These are phyloP conservation scores for Hypomecis atomaria DNA, from an alignment of 2,888 invertebrate species.

Conservation along the genomic window DNA sequence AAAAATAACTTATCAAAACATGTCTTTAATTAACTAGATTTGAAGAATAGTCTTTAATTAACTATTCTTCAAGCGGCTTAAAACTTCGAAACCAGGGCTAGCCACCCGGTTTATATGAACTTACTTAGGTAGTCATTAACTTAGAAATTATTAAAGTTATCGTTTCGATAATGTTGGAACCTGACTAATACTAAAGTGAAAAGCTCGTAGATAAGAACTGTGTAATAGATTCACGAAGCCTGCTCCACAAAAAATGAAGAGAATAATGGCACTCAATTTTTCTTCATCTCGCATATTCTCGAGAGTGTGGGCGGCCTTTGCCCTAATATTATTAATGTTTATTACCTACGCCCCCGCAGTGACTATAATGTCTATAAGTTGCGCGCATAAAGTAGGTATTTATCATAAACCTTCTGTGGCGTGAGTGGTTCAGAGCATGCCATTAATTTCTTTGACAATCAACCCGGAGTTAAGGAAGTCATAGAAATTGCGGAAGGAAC, in stretches of 20 bases:
- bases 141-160: no score
- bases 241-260: slow-evolving; percentile 7
- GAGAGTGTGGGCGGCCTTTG: slow-evolving; percentile 31
- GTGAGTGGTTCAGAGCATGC: slow-evolving; percentile 8
- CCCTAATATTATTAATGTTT: slow-evolving; percentile 39
- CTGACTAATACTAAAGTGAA: no score
- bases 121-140: no score
- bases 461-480: not conserved
- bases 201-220: not conserved
- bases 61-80: no score
- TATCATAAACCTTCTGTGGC: slow-evolving; percentile 23
- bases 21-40: no score
- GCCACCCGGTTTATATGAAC: no score
- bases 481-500: not conserved
- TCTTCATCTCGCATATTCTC: slow-evolving; percentile 33
- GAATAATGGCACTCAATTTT: slow-evolving; percentile 22
- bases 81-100: no score
- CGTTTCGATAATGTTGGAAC: no score
- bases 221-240: slow-evolving; percentile 1
- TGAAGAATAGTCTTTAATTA: no score
- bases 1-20: no score
- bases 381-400: slow-evolving; percentile 24
- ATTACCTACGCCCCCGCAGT: slow-evolving; percentile 37
- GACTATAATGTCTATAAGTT: slow-evolving; percentile 29
- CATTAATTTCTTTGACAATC: slow-evolving; percentile 14